A percentile compares a stretch with the other conserved stretches of the same genome.
Conservation (phyloP, 35 echinoderm and acorn worm species). For the Amphiura filiformis region DNA sequence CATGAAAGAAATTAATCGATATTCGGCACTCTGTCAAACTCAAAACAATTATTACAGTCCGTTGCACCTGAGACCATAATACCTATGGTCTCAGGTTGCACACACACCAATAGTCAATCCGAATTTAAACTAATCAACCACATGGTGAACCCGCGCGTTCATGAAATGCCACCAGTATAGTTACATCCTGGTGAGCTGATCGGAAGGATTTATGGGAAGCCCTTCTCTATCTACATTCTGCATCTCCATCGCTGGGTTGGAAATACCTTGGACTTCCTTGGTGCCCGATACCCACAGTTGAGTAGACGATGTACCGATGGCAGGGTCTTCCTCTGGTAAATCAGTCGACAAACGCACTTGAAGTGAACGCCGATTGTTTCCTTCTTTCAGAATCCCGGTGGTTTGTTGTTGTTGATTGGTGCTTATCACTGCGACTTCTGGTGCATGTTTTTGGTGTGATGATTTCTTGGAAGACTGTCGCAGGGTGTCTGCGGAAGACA, state of each 20-base stretch:
- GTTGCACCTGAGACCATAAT: too few relatives aligned
- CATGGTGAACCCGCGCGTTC: too few relatives aligned
- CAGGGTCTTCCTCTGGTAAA: neutral
- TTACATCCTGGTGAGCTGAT: neutral
- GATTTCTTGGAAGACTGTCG: neutral
- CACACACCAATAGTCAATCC: too few relatives aligned
- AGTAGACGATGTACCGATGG: neutral
- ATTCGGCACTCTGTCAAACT: too few relatives aligned
- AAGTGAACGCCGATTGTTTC: neutral
- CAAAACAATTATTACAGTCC: too few relatives aligned
- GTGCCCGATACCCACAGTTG: neutral
- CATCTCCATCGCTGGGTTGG: neutral
- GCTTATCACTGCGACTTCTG: neutral
- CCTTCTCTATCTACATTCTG: neutral
- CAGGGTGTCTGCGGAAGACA: neutral
- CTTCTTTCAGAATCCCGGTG: neutral
- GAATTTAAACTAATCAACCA: too few relatives aligned
- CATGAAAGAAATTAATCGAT: too few relatives aligned
- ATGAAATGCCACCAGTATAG: too few relatives aligned
- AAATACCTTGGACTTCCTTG: neutral
- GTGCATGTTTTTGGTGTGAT: neutral
- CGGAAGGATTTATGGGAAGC: neutral
- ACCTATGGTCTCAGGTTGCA: too few relatives aligned
- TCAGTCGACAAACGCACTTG: neutral
- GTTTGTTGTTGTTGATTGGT: neutral